phyloP scores from a whole-genome alignment of 2,888 invertebrate genomes.

The Leuctra nigra region DNA sequence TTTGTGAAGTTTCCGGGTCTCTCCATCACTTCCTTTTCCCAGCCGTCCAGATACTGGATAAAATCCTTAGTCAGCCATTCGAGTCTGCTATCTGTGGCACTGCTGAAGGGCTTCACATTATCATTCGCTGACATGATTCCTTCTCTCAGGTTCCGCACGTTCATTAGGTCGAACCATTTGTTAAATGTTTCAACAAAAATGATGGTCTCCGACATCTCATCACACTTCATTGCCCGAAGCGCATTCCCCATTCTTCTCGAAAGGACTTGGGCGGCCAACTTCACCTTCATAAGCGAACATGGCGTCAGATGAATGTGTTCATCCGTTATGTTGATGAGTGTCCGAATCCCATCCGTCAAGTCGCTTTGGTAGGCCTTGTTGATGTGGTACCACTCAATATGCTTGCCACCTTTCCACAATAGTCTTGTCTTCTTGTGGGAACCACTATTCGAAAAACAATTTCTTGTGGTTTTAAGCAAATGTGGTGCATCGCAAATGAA shows the following conservation, averaged over 20 bases:
- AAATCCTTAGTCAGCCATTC: not conserved
- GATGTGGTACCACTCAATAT: not conserved
- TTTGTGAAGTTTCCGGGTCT: not conserved
- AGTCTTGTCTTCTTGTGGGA: not conserved
- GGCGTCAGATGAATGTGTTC: too few relatives aligned
- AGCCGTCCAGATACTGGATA: not conserved
- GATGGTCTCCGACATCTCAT: not conserved
- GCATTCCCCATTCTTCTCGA: not conserved
- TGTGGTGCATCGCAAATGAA: too few relatives aligned
- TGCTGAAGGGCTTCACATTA: not conserved
- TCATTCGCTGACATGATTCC: not conserved
- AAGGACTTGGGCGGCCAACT: not conserved
- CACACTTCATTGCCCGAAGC: not conserved
- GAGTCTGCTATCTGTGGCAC: not conserved
- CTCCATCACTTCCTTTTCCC: not conserved
- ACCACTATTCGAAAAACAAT: not conserved
- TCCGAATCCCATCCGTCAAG: too few relatives aligned
- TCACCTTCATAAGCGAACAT: too few relatives aligned
- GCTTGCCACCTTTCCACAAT: not conserved
- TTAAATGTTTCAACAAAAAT: not conserved
- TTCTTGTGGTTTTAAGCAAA: not conserved
- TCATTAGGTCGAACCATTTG: not conserved
- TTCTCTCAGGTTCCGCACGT: not conserved
- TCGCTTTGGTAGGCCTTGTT: not conserved
- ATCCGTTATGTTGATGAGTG: too few relatives aligned